phyloP scores from a whole-genome alignment of 2,888 invertebrate species.

The Mermis nigrescens region DNA sequence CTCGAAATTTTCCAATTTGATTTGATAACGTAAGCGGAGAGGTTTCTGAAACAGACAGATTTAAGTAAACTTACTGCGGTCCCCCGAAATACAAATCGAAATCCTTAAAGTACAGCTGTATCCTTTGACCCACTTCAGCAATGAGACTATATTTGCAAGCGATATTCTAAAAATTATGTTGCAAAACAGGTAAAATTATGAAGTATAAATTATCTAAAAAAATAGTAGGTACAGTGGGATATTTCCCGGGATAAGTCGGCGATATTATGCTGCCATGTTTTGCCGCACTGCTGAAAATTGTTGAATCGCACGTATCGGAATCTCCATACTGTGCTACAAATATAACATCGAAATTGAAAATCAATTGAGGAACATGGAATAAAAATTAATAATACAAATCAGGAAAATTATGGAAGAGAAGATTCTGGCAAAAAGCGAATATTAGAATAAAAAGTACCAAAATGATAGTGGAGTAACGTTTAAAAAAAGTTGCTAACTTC shows the following conservation, averaged over 20 bases:
- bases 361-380: too few relatives aligned
- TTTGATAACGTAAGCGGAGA: too few relatives aligned
- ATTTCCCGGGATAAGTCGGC: slow-evolving; percentile 95
- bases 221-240: slow-evolving; percentile 43
- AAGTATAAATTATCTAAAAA: slow-evolving; percentile 4
- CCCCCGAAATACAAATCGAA: slow-evolving; percentile 97
- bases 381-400: too few relatives aligned
- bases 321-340: too few relatives aligned
- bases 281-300: not conserved
- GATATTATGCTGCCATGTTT: slow-evolving; percentile 45
- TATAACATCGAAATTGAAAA: too few relatives aligned
- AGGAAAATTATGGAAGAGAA: too few relatives aligned
- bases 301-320: not conserved
- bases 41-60: not conserved
- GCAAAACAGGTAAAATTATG: not conserved
- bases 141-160: slow-evolving; percentile 49
- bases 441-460: too few relatives aligned
- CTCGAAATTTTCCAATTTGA: too few relatives aligned
- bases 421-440: too few relatives aligned
- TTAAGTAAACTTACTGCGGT: slow-evolving; percentile 62
- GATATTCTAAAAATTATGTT: slow-evolving; percentile 22
- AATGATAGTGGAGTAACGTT: too few relatives aligned
- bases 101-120: slow-evolving; percentile 84
- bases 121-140: slow-evolving; percentile 68
- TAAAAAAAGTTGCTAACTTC: slow-evolving; percentile 32